Conservation (phyloP, 2,113 vertebrate species). For the Plectropomus leopardus region DNA sequence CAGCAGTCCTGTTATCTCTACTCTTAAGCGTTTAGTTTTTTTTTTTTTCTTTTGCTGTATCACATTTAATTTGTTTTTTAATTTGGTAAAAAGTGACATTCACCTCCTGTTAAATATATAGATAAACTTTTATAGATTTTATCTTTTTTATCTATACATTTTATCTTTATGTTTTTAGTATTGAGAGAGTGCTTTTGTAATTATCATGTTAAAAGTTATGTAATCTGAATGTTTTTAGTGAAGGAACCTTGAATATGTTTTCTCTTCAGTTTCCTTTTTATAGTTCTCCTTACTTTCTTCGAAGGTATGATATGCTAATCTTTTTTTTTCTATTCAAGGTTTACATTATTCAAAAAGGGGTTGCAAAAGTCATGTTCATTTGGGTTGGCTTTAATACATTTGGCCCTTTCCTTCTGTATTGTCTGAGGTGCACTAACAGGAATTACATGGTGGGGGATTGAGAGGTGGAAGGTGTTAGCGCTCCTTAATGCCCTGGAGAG, state of each 20-base stretch:
- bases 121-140: background rate
- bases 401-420: constrained; percentile 24
- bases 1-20: background rate
- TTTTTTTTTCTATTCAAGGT: constrained; percentile 22
- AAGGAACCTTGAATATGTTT: background rate
- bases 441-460: constrained; percentile 59
- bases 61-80: no score
- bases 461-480: constrained; percentile 51
- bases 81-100: no score
- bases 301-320: constrained; percentile 3
- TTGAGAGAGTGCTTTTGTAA: background rate
- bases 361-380: constrained; percentile 26
- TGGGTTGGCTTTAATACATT: constrained; percentile 40
- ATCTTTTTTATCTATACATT: background rate
- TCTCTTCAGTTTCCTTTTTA: background rate
- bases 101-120: background rate
- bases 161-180: background rate
- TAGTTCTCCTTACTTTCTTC: background rate
- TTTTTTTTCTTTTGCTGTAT: no score
- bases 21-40: no score
- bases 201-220: background rate
- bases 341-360: constrained; percentile 25
- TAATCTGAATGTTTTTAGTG: background rate
- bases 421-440: constrained; percentile 37
- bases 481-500: constrained; percentile 53